Evolutionary conservation across 1,140 invertebrate species (phyloP), one percentile per base, ranked within the genome.

Genomic region (Holcopasites calliopsidis): DNA sequence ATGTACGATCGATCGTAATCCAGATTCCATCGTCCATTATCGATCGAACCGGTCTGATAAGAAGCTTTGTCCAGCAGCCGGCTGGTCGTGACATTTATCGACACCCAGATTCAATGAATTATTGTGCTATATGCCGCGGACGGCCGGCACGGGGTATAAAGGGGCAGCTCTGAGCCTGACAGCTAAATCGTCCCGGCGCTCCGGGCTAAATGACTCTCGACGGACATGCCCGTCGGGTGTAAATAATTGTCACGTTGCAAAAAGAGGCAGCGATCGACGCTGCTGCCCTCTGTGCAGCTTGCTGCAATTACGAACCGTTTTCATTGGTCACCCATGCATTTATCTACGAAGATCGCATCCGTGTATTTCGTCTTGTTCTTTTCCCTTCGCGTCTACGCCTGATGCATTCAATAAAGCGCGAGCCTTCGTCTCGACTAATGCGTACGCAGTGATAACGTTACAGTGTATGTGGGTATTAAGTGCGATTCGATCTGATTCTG

Each of bases 101-200:
- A 74, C 61, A 74, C 62, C 61, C 57, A 47, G 23, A 74, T 55
- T 55, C 71, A 55, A 74, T 57, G 71, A 74, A 57, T 74, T 74
- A 74, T 66, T 18, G 61, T 28, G 62, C 23, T 23, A 31, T 16
- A 21, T 26, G 61, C 31, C 40, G 5, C 40, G 61, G 28, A 57
- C 50, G 31, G 50, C 40, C 21, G 31, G 65, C 61, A 35, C 5
- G 6, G 61, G 28, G 52, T 47, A 44, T 35, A 65, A 64, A 66
- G 44, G 61, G 61, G 50, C 7, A 38, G 5, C n/a, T 28, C 71
- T 66, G 71, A 66, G 18, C 13, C 71, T 74, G 62, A 74, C 71
- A 74, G 62, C 40, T 66, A 66, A 74, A 74, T 66, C 52, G 71
- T 49, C 33, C 71, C 31, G 8, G 7, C 31, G 40, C 57, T 61